Evolutionary conservation across 2,888 invertebrate genomes (phyloP).

Genomic region (Eucriotettix oculatus): DNA sequence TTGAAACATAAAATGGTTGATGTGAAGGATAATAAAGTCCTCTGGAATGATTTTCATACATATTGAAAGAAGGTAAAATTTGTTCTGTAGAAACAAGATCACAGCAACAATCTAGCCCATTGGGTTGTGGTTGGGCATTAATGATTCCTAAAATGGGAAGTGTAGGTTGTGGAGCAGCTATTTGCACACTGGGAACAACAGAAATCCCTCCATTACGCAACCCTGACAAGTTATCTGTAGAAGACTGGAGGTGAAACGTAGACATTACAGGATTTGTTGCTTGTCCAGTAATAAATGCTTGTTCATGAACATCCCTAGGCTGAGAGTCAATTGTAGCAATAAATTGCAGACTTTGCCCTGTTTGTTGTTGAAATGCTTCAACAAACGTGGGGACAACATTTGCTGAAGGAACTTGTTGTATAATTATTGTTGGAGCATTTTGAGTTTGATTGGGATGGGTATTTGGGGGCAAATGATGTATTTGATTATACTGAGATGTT

Average conservation of each 20-base stretch:
- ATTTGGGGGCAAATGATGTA: neutral
- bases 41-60: conserved; percentile 37
- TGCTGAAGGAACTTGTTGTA: conserved; percentile 45
- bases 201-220: conserved; percentile 24
- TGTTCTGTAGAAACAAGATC: conserved; percentile 37
- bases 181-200: conserved; percentile 18
- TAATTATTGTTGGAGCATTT: conserved; percentile 45
- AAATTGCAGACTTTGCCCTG: conserved; percentile 58
- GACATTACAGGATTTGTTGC: conserved; percentile 18
- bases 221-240: conserved; percentile 22
- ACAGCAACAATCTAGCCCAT: conserved; percentile 29
- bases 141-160: conserved; percentile 32
- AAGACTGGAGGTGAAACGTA: conserved; percentile 22
- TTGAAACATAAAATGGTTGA: conserved; percentile 55
- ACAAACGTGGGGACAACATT: conserved; percentile 46
- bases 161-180: conserved; percentile 27
- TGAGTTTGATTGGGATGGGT: conserved; percentile 15
- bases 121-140: conserved; percentile 29
- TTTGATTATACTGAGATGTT: neutral
- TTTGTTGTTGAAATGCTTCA: conserved; percentile 50
- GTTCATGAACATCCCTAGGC: conserved; percentile 22
- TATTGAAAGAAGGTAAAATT: conserved; percentile 42
- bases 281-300: conserved; percentile 20
- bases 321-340: conserved; percentile 52
- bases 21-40: conserved; percentile 34